A percentile compares a stretch with the other conserved stretches of the same genome.
Conservation (phyloP, 2,797 vertebrate genomes). For the Peromyscus nudipes region DNA sequence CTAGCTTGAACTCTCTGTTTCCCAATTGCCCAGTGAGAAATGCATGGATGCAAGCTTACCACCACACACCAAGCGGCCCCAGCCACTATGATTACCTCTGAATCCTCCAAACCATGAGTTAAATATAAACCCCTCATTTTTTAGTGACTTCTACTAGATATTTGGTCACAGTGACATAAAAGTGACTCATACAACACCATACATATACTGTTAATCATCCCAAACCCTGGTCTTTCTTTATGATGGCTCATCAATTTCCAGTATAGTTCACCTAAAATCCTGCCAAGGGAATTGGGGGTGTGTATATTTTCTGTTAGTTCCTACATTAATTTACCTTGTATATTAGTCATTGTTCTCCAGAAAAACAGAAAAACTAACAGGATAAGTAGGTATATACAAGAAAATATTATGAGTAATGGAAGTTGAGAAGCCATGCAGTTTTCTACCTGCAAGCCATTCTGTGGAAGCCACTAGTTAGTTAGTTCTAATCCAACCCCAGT, state of each 20-base stretch:
- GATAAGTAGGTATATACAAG: not conserved
- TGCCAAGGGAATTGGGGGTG: not conserved
- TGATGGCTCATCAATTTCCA: not conserved
- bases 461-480: not conserved
- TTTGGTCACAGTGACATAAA: not conserved
- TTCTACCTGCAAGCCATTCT: not conserved
- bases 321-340: not conserved
- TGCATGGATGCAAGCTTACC: not conserved
- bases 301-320: not conserved
- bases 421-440: not conserved
- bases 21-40: not conserved
- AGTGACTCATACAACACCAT: not conserved
- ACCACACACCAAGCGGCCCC: not conserved
- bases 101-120: not conserved
- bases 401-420: not conserved
- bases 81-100: not conserved
- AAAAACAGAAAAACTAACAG: not conserved
- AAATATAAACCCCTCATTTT: not conserved
- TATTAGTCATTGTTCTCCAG: not conserved
- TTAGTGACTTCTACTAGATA: not conserved
- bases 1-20: not conserved
- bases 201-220: not conserved
- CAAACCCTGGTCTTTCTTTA: not conserved
- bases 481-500: not conserved
- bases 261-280: not conserved